Conservation (phyloP, 1,140 invertebrate species). For the Choristoneura fumiferana region DNA sequence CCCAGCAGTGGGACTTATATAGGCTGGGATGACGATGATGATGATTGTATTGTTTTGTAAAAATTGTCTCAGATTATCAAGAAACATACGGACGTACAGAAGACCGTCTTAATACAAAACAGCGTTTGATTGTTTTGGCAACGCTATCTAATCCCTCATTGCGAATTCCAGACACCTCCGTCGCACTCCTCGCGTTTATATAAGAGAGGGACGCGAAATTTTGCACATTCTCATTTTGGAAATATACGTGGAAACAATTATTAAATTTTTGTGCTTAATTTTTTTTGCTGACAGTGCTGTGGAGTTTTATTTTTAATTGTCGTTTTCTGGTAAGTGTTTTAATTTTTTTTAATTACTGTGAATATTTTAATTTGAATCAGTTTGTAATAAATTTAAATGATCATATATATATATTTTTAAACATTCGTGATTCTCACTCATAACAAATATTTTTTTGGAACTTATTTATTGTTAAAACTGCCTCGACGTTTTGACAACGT, state of each 20-base stretch:
- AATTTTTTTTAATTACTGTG: not conserved
- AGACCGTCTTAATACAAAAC: too few relatives aligned
- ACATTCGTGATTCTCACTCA: too few relatives aligned
- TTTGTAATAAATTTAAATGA: not conserved
- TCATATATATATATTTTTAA: too few relatives aligned
- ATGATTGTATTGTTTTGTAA: too few relatives aligned
- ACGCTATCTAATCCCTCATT: conserved; percentile 48
- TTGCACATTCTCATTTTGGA: conserved; percentile 44
- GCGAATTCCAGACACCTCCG: conserved; percentile 40
- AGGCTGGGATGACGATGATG: too few relatives aligned
- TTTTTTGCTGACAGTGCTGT: not conserved
- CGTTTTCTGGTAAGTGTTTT: not conserved
- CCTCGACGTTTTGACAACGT: too few relatives aligned
- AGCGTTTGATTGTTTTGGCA: conserved; percentile 31
- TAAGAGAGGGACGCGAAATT: conserved; percentile 53
- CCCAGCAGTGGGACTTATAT: too few relatives aligned
- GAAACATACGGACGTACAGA: too few relatives aligned
- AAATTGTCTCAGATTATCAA: too few relatives aligned
- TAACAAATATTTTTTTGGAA: too few relatives aligned
- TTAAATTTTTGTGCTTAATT: not conserved
- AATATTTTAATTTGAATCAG: not conserved
- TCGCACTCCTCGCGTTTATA: conserved; percentile 52
- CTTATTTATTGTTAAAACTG: too few relatives aligned
- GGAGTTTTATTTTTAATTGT: not conserved
- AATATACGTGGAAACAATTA: conserved; percentile 13